Evolutionary conservation across 2,797 vertebrate genomes (phyloP), one percentile per base, ranked within the genome.

Genomic region (Lateolabrax maculatus): DNA sequence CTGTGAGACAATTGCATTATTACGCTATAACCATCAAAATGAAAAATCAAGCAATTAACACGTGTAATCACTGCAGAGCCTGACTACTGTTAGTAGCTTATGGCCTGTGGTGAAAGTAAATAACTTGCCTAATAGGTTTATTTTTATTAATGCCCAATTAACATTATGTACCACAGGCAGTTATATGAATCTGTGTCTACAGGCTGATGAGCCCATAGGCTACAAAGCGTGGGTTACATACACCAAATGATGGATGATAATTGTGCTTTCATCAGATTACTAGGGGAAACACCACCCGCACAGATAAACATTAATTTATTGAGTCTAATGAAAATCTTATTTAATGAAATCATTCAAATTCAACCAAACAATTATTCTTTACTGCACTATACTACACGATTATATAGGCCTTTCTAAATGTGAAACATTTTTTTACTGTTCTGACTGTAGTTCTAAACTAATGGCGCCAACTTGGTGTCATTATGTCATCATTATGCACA

Each of bases 71-170:
- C 25, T 25, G 6, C 6, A 23, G 29, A 61, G n/a, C 15, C 19
- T 37, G 44, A 61, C 9, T 18, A 27, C 6, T 44, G 4, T 51
- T 27, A 52, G 18, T 12, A 18, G 15, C 19, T 49, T 18, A 58
- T n/a, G 4, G 23, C 31, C 19, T 69, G 41, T 29, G n/a, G 13
- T 72, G 41, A 34, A 58, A 65, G 68, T 31, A 55, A 58, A 43
- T 1, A 41, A 66, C 23, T 36, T 51, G 7, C n/a, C 39, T 52
- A 19, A 52, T 52, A 52, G 36, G 41, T 56, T 9, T 49, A 49
- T 64, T 67, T 37, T 56, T 27, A 86, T 66, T 76, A 64, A 62
- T 48, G 39, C 12, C 11, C 10, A 64, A 41, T 75, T 76, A 79
- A 63, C 34, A 61, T 77, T 23, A 31, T 55, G 31, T 5, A 68